Base-by-base conservation (phyloP, 1,140 invertebrate species). In the Drosophila ohnishii region DNA sequence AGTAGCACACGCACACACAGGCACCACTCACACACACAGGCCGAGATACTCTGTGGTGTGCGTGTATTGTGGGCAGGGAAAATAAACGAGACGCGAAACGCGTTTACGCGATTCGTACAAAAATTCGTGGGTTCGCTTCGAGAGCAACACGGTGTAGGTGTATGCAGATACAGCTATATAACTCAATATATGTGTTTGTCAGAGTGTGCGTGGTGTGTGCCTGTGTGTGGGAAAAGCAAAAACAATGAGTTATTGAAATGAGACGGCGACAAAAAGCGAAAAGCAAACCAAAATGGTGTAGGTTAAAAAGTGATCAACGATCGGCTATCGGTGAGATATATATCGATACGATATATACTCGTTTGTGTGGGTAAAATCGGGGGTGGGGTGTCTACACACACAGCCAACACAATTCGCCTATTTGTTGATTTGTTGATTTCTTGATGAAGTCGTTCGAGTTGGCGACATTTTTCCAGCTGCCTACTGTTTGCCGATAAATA, bases 41-140 rank as follows among this genome's bases (percentile, higher is more conserved):
- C 34, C 9, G 60, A 42, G 35, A 40, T 45, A 70, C 53, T 47
- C 42, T 2, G 19, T 22, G n/a, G 89, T 88, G 65, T 85, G 72
- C 53, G 90, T 88, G 79, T 75, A 90, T 91, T 91, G 90, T 91
- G 90, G 90, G 90, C 90, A 91, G 90, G 90, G 90, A 90, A 90
- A 90, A 90, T 84, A 88, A 91, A 90, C 87, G 87, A 90, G 76
- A 87, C 80, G 83, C 80, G 80, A 88, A 90, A 90, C 90, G 90
- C 90, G 90, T 88, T 90, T 88, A 90, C 89, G 89, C 86, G 90
- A 91, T 91, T 91, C 90, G 90, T 91, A 91, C 90, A 91, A 84
- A 53, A 90, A 91, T 75, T 78, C 72, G 53, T 78, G 76, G 67
- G 67, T 70, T 53, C 50, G 50, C 48, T 72, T 58, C 56, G 72